Evolutionary conservation across 2,113 vertebrate species (phyloP), one percentile per base, ranked within the genome.

Genomic region (Formicarius rufipectus): DNA sequence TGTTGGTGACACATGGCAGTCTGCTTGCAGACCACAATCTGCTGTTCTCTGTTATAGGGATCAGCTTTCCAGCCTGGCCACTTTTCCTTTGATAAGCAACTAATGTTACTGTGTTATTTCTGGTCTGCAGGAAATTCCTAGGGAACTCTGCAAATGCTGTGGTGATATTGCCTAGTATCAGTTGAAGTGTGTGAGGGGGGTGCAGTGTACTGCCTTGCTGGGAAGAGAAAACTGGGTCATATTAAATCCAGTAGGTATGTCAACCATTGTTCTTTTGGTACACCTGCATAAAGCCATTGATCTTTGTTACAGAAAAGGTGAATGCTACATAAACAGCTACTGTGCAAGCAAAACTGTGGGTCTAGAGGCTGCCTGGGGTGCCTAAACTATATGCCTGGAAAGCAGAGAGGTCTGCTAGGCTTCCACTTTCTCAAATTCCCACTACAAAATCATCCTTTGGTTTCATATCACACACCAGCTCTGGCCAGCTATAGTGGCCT

Each of bases 71-170:
- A 79, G 6, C 27, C 35, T 78, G 0, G 0, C 37, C 45, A 49
- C 40, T 87, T 93, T 75, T 82, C 30, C 66, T 91, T 55, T 94
- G 87, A 89, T 87, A 94, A 97, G 84, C 53, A 88, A 14, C 53
- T 58, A 69, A 35, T 0, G 1, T 15, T 78, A 60, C 62, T 83
- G 64, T 47, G 81, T 79, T 95, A 94, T 95, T 95, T 91, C 63
- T 95, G 78, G 27, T 25, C 74, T 47, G 35, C 30, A 84, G 79
- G 94, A 87, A 88, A 88, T 85, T 96, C 92, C 95, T 84, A 53
- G 78, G 68, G 82, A 94, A 86, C 77, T 66, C 85, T 95, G 44
- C 66, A 92, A 78, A 44, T 83, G 45, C 40, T 58, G 47, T 40
- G 31, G 44, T 0, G 5, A 53, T 89, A 55, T 17, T 63, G 58